phyloP scores from a whole-genome alignment of 2,797 vertebrate species.

The Glyptemys insculpta region DNA sequence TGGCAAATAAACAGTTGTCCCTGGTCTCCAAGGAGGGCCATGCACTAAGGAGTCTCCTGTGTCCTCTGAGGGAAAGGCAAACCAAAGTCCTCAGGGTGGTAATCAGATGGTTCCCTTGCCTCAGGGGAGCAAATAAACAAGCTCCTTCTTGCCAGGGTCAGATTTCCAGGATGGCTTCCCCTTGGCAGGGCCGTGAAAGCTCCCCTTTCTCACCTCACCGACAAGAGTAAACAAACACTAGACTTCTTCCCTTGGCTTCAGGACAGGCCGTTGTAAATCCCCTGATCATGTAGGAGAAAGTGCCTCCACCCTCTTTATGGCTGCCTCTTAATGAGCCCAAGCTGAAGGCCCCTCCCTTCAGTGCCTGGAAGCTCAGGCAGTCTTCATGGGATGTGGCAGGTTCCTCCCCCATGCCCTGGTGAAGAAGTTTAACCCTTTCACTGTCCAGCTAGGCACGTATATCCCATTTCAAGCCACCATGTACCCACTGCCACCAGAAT shows the following conservation, averaged over 20 bases:
- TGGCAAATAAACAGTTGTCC: neutral
- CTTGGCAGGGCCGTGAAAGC: neutral
- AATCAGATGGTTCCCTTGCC: neutral
- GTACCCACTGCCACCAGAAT: neutral
- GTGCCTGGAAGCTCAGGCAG: conserved; percentile 57
- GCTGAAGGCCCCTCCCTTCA: conserved; percentile 66
- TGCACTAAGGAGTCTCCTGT: neutral
- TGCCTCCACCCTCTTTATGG: conserved; percentile 58
- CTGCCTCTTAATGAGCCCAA: conserved; percentile 68
- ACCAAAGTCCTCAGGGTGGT: neutral
- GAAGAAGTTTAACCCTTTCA: neutral
- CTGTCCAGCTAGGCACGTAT: neutral
- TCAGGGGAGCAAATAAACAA: neutral
- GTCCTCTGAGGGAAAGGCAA: conserved; percentile 6
- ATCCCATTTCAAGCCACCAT: neutral
- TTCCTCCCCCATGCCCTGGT: conserved; percentile 48
- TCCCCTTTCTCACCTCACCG: conserved; percentile 21
- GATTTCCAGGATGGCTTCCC: neutral
- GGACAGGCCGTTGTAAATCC: conserved; percentile 58
- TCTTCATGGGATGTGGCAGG: neutral
- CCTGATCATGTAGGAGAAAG: conserved; percentile 74
- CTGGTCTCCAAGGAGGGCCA: neutral
- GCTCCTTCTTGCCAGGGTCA: neutral
- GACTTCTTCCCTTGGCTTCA: conserved; percentile 64
- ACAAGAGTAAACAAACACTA: conserved; percentile 56